phyloP scores from a whole-genome alignment of 2,113 vertebrate genomes.

The Antechinus flavipes region DNA sequence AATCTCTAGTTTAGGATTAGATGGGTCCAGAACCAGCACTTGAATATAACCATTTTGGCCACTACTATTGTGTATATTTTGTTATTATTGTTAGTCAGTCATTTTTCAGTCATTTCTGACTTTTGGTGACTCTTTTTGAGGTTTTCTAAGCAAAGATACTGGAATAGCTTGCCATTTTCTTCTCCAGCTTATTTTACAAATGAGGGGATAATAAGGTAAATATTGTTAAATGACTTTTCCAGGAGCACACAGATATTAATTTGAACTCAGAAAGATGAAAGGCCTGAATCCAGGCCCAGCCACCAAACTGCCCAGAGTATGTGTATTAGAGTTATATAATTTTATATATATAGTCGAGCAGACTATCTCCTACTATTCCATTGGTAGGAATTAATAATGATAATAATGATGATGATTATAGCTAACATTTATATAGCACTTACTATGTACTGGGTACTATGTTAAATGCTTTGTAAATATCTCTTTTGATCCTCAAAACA shows the following conservation, averaged over 20 bases:
- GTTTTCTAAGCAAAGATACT: not conserved
- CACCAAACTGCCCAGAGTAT: not conserved
- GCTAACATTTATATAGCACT: not conserved
- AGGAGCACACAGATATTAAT: not conserved
- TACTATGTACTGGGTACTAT: not conserved
- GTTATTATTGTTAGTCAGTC: not conserved
- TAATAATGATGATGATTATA: not conserved
- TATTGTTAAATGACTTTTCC: not conserved
- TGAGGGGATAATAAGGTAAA: not conserved
- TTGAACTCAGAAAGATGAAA: not conserved
- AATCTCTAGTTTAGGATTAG: not conserved
- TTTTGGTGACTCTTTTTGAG: not conserved
- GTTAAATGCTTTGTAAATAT: not conserved
- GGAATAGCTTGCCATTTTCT: not conserved
- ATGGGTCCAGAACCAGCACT: not conserved
- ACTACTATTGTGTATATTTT: not conserved
- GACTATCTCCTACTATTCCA: not conserved
- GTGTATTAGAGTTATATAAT: not conserved
- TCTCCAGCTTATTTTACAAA: not conserved
- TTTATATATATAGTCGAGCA: not conserved
- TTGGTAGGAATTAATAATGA: not conserved
- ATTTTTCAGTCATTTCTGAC: not conserved
- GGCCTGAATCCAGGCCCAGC: not conserved
- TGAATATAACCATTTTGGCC: not conserved
- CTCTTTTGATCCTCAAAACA: not conserved